Evolutionary conservation across 1,140 invertebrate species (phyloP).

Genomic region (Lepidurus packardi): DNA sequence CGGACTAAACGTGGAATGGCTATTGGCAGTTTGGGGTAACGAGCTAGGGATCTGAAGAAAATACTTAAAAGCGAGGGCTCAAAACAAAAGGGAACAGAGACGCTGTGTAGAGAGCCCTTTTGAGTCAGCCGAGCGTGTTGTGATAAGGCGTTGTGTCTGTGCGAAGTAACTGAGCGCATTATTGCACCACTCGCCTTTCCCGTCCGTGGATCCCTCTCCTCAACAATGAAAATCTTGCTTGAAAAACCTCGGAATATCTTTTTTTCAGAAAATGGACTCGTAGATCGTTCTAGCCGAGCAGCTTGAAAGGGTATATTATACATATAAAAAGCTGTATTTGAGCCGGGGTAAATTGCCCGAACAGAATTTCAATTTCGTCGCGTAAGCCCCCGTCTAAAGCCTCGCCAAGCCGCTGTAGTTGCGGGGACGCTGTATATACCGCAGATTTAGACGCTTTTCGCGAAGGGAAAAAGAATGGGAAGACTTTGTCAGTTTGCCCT

Average conservation of each 20-base stretch:
- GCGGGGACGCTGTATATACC: slow-evolving; percentile 4
- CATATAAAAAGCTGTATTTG: background rate
- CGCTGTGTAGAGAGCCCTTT: background rate
- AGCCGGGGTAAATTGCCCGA: background rate
- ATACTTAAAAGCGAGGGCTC: background rate
- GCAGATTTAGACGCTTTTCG: background rate
- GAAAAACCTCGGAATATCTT: background rate
- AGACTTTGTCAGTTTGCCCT: background rate
- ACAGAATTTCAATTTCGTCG: slow-evolving; percentile 11
- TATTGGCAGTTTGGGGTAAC: background rate
- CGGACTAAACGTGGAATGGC: background rate
- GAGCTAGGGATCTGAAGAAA: background rate
- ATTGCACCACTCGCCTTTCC: background rate
- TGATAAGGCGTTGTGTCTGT: slow-evolving; percentile 18
- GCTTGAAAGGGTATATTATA: slow-evolving; percentile 6
- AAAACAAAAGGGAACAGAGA: background rate
- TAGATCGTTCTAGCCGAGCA: background rate
- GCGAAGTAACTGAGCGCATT: slow-evolving; percentile 18
- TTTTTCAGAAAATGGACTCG: background rate
- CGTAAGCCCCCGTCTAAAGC: background rate
- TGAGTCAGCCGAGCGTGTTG: background rate
- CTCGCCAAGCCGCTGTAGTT: background rate
- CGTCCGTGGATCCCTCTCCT: background rate
- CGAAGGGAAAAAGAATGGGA: background rate
- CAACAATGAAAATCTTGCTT: slow-evolving; percentile 7